Evolutionary conservation across 2,797 vertebrate genomes (phyloP).

Genomic region (Oceanodroma leucorhoa): DNA sequence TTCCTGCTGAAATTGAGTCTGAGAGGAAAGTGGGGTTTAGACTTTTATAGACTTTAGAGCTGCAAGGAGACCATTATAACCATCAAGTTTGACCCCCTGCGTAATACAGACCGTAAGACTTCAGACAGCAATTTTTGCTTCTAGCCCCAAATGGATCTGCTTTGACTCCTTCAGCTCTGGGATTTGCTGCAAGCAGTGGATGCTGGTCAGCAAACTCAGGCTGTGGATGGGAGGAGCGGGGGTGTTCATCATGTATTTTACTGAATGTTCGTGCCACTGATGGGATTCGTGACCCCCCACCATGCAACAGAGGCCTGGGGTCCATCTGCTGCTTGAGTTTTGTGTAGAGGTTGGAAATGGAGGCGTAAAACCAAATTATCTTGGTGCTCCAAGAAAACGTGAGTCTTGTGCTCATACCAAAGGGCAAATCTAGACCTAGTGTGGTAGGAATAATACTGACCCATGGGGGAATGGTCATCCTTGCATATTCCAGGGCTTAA

Average conservation of each 20-base stretch:
- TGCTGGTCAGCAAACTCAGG: not conserved
- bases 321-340: not conserved
- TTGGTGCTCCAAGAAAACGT: not conserved
- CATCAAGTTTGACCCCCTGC: not conserved
- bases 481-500: not conserved
- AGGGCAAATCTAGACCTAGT: not conserved
- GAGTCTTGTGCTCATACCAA: accelerated
- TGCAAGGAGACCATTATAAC: not conserved
- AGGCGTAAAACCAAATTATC: not conserved
- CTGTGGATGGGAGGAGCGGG: not conserved
- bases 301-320: not conserved
- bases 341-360: not conserved
- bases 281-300: not conserved
- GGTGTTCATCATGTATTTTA: accelerated
- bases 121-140: not conserved
- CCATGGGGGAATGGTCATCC: accelerated
- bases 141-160: not conserved
- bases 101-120: not conserved
- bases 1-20: conserved; percentile 52
- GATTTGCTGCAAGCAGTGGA: not conserved
- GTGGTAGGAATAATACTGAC: not conserved
- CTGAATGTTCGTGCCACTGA: not conserved
- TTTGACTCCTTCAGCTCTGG: not conserved
- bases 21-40: conserved; percentile 36
- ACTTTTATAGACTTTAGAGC: not conserved